Percentiles rank a stretch among this genome's conserved stretches.
phyloP scores from a whole-genome alignment of 1,140 invertebrate species.

The Liolophura sinensis region DNA sequence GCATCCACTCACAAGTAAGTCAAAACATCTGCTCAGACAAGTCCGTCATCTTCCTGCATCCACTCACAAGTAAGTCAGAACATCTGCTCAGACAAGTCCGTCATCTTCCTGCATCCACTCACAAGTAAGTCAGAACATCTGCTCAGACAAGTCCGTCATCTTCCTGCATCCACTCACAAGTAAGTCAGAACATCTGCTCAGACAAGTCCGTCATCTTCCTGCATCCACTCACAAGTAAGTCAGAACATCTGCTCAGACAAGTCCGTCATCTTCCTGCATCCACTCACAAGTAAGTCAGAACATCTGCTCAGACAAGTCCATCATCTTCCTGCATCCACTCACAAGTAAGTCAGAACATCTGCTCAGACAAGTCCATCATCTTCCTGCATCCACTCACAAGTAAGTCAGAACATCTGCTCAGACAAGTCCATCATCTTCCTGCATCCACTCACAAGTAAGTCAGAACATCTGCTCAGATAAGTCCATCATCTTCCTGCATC shows the following conservation, averaged over 20 bases:
- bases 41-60: no score
- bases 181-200: conserved; percentile 33
- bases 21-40: conserved; percentile 56
- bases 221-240: conserved; percentile 77
- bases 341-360: conserved; percentile 66
- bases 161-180: conserved; percentile 82
- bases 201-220: no score
- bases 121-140: conserved; percentile 66
- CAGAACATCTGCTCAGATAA: conserved; percentile 57
- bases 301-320: conserved; percentile 60
- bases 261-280: no score
- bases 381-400: conserved; percentile 82
- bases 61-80: conserved; percentile 72
- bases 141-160: conserved; percentile 64
- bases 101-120: conserved; percentile 77
- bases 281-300: conserved; percentile 72
- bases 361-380: conserved; percentile 64
- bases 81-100: conserved; percentile 60
- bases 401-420: conserved; percentile 33
- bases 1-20: conserved; percentile 77
- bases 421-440: no score
- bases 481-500: no score
- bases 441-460: conserved; percentile 77
- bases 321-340: conserved; percentile 77
- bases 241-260: conserved; percentile 56